Conservation (phyloP, 2,113 vertebrate species). For the Neodon shergylaensis region DNA sequence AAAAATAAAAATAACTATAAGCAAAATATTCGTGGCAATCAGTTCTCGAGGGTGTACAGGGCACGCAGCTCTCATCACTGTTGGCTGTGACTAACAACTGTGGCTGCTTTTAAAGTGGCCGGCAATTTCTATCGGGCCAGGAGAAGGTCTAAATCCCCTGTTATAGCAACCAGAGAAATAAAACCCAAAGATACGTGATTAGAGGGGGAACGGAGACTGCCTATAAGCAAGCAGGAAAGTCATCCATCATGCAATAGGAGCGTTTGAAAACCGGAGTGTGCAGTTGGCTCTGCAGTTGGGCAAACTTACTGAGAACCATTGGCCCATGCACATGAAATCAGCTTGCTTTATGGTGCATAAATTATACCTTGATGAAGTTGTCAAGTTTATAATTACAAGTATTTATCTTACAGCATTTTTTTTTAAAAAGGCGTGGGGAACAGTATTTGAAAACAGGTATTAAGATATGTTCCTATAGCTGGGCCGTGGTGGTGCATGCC, state of each 20-base stretch:
- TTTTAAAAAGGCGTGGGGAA: background rate
- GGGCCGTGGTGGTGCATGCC: accelerated
- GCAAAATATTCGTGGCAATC: background rate
- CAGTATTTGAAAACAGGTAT: background rate
- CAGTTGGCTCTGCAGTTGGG: background rate
- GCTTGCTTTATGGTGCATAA: background rate
- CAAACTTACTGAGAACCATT: slow-evolving; percentile 17
- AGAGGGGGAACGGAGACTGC: background rate
- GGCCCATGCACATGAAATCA: background rate
- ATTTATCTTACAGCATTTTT: background rate
- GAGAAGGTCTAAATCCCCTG: background rate
- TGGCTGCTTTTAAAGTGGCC: background rate
- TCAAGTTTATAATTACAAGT: background rate
- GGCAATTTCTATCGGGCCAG: background rate
- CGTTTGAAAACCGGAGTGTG: background rate
- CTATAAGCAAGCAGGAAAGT: background rate
- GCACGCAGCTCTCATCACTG: background rate
- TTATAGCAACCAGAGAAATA: background rate
- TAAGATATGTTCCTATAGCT: background rate
- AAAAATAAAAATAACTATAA: background rate
- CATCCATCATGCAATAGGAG: background rate
- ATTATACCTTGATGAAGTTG: background rate
- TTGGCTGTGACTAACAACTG: background rate
- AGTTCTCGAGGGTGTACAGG: background rate
- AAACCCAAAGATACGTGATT: background rate